phyloP scores from a whole-genome alignment of 2,113 vertebrate species.

The Mormyrus iriodes region DNA sequence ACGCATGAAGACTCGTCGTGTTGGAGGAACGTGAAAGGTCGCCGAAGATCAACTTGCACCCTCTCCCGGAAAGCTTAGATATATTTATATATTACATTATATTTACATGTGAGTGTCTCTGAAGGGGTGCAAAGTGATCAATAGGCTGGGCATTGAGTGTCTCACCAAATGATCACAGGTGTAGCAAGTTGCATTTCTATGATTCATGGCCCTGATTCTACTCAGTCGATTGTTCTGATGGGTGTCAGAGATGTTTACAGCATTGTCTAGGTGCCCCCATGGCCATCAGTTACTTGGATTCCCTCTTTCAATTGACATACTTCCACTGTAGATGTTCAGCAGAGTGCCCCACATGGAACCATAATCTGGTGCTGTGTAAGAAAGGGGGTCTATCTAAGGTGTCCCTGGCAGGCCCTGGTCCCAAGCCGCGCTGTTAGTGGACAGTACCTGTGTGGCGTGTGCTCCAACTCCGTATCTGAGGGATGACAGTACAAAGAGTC shows the following conservation, averaged over 20 bases:
- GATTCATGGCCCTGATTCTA: background rate
- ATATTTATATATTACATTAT: too few species aligned
- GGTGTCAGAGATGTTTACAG: background rate
- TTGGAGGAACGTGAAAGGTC: background rate
- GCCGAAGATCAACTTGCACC: background rate
- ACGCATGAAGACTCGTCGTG: background rate
- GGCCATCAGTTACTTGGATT: background rate
- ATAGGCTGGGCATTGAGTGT: background rate
- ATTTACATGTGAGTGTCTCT: background rate
- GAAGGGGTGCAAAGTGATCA: background rate
- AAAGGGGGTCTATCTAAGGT: background rate
- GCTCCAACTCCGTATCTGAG: background rate
- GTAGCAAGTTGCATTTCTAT: background rate
- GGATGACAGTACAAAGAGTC: conserved; percentile 8
- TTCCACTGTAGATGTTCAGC: background rate
- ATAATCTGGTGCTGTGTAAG: background rate
- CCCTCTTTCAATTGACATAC: background rate
- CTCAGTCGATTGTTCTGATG: background rate
- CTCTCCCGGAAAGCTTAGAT: background rate
- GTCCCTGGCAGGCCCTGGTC: background rate
- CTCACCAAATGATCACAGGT: background rate
- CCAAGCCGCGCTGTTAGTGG: background rate
- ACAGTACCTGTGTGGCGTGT: background rate
- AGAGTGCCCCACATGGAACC: background rate
- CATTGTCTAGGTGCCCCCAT: background rate